Evolutionary conservation across 2,113 vertebrate genomes (phyloP).

Genomic region (Sebastes schlegelii): DNA sequence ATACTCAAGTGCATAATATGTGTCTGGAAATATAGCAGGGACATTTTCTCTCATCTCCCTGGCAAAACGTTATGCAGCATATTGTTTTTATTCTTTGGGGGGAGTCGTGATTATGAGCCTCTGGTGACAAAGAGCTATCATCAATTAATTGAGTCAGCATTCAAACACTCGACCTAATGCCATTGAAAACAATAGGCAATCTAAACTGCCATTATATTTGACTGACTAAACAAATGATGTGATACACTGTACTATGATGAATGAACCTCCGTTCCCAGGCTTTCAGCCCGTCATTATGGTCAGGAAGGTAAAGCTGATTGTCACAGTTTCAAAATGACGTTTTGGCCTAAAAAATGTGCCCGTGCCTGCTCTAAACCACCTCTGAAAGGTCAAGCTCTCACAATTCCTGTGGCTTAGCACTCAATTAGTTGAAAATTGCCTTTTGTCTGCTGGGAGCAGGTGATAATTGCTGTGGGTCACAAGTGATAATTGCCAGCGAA

Average conservation of each 20-base stretch:
- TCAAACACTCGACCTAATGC: conserved; percentile 22
- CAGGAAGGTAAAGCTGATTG: conserved; percentile 30
- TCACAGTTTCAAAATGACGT: conserved; percentile 38
- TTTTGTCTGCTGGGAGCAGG: conserved; percentile 86
- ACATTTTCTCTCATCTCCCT: conserved; percentile 1
- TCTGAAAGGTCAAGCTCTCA: conserved; percentile 76
- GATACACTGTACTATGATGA: background rate
- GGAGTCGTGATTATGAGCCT: conserved; percentile 6
- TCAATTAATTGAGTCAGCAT: conserved; percentile 36
- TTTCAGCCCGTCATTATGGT: conserved; percentile 40
- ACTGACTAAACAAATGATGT: conserved; percentile 27
- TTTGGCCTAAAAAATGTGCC: conserved; percentile 42
- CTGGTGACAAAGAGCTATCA: background rate
- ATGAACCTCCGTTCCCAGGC: conserved; percentile 12
- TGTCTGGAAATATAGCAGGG: conserved; percentile 3
- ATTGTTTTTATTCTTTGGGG: background rate
- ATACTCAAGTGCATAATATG: background rate
- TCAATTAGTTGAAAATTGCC: conserved; percentile 93
- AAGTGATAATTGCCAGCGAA: conserved; percentile 91
- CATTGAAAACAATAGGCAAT: conserved; percentile 28
- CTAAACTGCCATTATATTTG: conserved; percentile 26
- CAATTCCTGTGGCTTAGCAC: conserved; percentile 84
- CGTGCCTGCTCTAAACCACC: conserved; percentile 46
- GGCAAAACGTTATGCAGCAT: background rate
- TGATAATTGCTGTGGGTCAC: conserved; percentile 92